These are phyloP conservation scores for Octopus sinensis DNA, from an alignment of 1,140 invertebrate species.

Conservation along the genomic window DNA sequence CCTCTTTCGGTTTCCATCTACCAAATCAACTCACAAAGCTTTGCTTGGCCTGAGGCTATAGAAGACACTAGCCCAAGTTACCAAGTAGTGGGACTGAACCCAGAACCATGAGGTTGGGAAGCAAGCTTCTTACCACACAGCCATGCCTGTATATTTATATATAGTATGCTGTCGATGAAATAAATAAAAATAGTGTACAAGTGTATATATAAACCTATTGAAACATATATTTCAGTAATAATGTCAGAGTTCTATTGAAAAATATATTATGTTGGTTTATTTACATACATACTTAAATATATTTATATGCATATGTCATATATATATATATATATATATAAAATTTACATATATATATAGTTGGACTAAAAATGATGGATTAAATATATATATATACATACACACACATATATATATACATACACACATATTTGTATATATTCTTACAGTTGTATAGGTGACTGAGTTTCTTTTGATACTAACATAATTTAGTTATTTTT, in stretches of 20 bases:
- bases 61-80: too few species aligned
- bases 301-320: background rate
- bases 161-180: too few species aligned
- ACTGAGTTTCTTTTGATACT: background rate
- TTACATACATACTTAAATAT: background rate
- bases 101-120: too few species aligned
- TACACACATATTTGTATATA: background rate
- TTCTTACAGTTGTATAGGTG: background rate
- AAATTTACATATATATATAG: too few species aligned
- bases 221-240: background rate
- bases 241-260: too few species aligned
- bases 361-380: too few species aligned
- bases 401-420: background rate
- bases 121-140: too few species aligned
- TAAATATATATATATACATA: background rate
- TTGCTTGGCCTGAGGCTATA: too few species aligned
- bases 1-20: too few species aligned
- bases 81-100: too few species aligned
- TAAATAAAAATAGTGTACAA: background rate
- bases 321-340: background rate
- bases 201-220: background rate
- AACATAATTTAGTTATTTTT: background rate
- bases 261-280: background rate
- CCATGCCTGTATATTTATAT: too few species aligned
- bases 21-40: too few species aligned